Evolutionary conservation across 1,140 invertebrate genomes (phyloP).

Genomic region (Sitodiplosis mosellana): DNA sequence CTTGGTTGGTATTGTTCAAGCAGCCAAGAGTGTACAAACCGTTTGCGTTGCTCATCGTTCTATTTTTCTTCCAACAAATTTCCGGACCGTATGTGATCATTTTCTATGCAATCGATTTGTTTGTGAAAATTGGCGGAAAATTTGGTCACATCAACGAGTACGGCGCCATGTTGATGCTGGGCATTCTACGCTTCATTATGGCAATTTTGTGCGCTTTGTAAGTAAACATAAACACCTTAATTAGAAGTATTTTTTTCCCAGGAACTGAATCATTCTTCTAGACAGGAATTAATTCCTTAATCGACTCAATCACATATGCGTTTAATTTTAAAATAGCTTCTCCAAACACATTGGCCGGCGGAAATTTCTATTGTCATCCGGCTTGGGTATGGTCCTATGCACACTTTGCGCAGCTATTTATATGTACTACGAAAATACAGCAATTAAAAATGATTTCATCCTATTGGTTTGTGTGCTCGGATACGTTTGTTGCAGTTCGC

Average conservation of each 20-base stretch:
- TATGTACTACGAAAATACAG: conserved; percentile 12
- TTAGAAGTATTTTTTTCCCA: not conserved
- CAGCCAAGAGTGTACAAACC: conserved; percentile 25
- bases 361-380: conserved; percentile 29
- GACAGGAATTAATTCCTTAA: too few species aligned
- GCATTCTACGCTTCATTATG: conserved; percentile 30
- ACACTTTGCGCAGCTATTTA: conserved; percentile 31
- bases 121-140: conserved; percentile 26
- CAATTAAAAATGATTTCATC: conserved; percentile 14
- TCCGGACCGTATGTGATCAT: conserved; percentile 42
- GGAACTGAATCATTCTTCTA: too few species aligned
- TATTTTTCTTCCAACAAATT: conserved; percentile 37
- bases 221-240: conserved; percentile 1
- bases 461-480: conserved; percentile 28
- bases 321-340: conserved; percentile 14
- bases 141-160: conserved; percentile 27
- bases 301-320: too few species aligned
- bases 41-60: conserved; percentile 25
- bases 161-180: conserved; percentile 29
- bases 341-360: conserved; percentile 33
- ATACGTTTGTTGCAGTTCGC: conserved; percentile 32
- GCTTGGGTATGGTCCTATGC: conserved; percentile 32
- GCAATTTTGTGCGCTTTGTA: conserved; percentile 25
- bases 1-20: not conserved
- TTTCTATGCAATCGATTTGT: conserved; percentile 44